Evolutionary conservation across 2,888 invertebrate species (phyloP), one percentile per base, ranked within the genome.

Genomic region (Dynastes maya): DNA sequence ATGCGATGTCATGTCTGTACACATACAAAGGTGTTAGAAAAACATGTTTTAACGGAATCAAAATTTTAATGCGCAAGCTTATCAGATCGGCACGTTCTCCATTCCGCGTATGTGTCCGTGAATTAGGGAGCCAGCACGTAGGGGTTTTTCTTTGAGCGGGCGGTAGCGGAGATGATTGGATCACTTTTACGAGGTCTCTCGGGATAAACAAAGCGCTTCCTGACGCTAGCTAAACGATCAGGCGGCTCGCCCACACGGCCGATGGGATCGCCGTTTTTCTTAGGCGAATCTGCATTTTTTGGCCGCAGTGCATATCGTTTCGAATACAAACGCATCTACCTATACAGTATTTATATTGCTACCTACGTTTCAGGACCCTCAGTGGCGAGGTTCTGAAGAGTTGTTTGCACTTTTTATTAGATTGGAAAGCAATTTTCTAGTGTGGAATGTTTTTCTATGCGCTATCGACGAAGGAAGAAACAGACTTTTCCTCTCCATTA

Each of bases 121-220:
- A 81, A 80, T 81, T 82, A 78, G 79, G 81, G 84, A 83, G 82
- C 82, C 83, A 83, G 83, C 84, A 85, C 84, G 84, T 85, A 80
- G 80, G 79, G 80, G 80, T 81, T 80, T 80, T 79, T 80, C 81
- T 80, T 82, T 79, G 82, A 82, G 85, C 82, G 22, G 22, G 32
- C 58, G 58, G 86, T 85, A 86, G 84, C 86, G 86, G 84, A 88
- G 87, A 89, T 89, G 90, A 90, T 90, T 90, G 89, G 89, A 89
- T 90, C 89, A 88, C 88, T 89, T 90, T 90, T 89, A 90, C 87
- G 89, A 88, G 88, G 85, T 87, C 89, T 88, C 88, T 72, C 80
- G 89, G 89, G 89, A 89, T 88, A 87, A 88, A 88, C 88, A 88
- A 87, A 86, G 85, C 87, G 87, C 87, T 88, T 86, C 86, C 87